A percentile compares a stretch with the other conserved stretches of the same genome.
Evolutionary conservation across 1,140 invertebrate species (phyloP).

Genomic region (Onthophagus taurus): DNA sequence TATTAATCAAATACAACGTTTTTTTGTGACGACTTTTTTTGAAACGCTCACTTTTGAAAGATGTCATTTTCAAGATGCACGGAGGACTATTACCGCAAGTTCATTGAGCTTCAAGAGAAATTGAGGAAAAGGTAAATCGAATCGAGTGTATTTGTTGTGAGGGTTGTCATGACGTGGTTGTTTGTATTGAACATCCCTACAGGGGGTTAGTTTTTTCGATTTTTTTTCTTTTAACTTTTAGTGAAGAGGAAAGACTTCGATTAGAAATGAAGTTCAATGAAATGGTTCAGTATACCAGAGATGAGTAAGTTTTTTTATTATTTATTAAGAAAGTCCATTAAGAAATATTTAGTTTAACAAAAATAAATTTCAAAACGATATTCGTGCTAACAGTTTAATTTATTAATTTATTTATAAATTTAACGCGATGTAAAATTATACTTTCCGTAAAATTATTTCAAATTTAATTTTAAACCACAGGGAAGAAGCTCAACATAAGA

Average conservation of each 20-base stretch:
- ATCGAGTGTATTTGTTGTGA: not conserved
- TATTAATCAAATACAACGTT: too few species aligned
- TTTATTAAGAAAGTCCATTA: too few species aligned
- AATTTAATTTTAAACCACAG: constrained; percentile 14
- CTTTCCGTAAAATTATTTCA: not conserved
- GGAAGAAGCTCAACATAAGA: constrained; percentile 35
- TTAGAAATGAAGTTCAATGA: constrained; percentile 35
- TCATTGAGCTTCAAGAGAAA: constrained; percentile 33
- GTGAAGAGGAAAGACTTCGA: constrained; percentile 32
- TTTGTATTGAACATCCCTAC: constrained; percentile 25
- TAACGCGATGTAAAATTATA: not conserved
- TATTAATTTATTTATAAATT: not conserved
- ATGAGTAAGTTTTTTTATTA: constrained; percentile 30
- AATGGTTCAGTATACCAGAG: constrained; percentile 29
- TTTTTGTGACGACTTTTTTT: too few species aligned
- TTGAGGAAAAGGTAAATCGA: constrained; percentile 30
- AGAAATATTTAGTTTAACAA: too few species aligned
- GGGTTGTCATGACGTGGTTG: constrained; percentile 16
- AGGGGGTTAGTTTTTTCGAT: not conserved
- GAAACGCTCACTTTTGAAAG: too few species aligned
- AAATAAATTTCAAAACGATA: too few species aligned
- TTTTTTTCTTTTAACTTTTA: constrained; percentile 19
- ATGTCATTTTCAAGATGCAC: constrained; percentile 14
- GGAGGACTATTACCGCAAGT: constrained; percentile 33
- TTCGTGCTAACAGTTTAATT: not conserved